phyloP scores from a whole-genome alignment of 2,113 vertebrate genomes.

The Rhynchomys soricoides region DNA sequence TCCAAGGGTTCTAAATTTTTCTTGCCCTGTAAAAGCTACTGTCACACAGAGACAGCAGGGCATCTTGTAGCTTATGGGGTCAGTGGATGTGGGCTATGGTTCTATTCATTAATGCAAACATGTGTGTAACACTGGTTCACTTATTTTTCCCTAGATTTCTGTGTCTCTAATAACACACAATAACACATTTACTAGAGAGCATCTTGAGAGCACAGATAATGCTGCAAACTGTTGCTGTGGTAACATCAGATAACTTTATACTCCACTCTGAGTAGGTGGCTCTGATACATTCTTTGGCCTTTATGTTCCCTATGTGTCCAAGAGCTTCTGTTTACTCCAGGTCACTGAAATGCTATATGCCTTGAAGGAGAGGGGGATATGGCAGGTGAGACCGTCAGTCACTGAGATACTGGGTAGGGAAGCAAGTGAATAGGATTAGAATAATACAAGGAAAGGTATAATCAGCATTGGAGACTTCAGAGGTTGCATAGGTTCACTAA shows the following conservation, averaged over 20 bases:
- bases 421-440: not conserved
- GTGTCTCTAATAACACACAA: not conserved
- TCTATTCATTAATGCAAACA: not conserved
- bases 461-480: not conserved
- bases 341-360: not conserved
- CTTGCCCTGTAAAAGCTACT: not conserved
- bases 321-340: conserved; percentile 22
- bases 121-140: not conserved
- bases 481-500: not conserved
- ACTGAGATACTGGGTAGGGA: not conserved
- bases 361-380: not conserved
- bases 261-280: not conserved
- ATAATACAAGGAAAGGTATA: not conserved
- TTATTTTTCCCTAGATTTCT: not conserved
- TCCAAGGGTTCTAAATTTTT: not conserved
- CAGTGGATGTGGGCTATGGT: not conserved
- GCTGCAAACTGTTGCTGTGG: not conserved
- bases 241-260: not conserved
- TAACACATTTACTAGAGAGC: not conserved
- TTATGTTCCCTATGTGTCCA: not conserved
- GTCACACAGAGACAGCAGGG: not conserved
- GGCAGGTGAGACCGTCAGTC: not conserved
- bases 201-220: not conserved
- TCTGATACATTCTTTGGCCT: not conserved
- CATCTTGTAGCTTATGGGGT: not conserved